Evolutionary conservation across 2,113 vertebrate genomes (phyloP).

Genomic region (Columba janthina): DNA sequence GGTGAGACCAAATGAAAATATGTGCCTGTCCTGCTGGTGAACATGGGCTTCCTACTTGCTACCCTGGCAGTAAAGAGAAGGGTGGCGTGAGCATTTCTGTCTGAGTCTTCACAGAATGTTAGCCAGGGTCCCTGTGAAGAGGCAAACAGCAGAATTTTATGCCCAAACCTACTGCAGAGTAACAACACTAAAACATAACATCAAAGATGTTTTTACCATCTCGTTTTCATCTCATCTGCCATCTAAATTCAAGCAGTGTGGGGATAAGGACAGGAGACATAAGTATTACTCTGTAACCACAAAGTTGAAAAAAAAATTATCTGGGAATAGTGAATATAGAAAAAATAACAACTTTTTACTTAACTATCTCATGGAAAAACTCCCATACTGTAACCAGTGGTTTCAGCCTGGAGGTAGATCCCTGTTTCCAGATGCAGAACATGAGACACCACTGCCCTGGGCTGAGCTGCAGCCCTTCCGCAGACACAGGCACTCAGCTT

Average conservation of each 20-base stretch:
- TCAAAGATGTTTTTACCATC: accelerated
- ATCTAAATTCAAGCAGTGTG: neutral
- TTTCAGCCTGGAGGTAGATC: neutral
- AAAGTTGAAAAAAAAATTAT: neutral
- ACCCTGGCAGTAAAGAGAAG: neutral
- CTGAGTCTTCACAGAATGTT: neutral
- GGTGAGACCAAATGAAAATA: neutral
- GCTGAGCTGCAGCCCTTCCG: neutral
- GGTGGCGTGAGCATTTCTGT: neutral
- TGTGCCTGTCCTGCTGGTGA: neutral
- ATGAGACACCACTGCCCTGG: accelerated
- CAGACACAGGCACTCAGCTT: neutral
- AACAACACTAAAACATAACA: neutral
- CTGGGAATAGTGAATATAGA: accelerated
- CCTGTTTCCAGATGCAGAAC: neutral
- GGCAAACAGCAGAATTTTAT: neutral
- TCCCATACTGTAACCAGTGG: accelerated
- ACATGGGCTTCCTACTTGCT: neutral
- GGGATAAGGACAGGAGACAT: accelerated
- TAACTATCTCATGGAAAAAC: neutral
- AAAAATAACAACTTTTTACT: neutral
- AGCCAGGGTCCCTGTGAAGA: neutral
- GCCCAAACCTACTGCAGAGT: neutral
- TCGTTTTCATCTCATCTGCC: no score
- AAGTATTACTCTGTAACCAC: neutral